A percentile compares a stretch with the other conserved stretches of the same genome.
Evolutionary conservation across 64 coral and sea anemone species (phyloP).

Genomic region (Cladopsammia gracilis): DNA sequence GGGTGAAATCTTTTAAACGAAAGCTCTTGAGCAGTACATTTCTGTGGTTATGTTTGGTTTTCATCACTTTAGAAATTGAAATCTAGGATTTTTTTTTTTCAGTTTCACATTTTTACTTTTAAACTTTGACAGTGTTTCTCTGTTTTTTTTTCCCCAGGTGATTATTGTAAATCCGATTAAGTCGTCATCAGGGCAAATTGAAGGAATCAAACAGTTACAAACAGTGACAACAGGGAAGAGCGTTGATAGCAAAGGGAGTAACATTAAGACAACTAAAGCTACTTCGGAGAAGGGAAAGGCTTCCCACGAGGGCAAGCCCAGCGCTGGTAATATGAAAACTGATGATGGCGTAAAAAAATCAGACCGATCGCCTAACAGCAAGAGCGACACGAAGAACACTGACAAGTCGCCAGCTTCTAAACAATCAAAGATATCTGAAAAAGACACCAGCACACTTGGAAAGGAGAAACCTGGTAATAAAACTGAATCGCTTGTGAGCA

Average conservation of each 20-base stretch:
- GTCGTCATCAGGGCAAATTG: background rate
- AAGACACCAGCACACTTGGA: background rate
- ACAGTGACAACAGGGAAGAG: background rate
- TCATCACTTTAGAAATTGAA: background rate
- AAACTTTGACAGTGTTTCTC: background rate
- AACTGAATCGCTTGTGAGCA: background rate
- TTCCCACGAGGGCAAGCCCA: background rate
- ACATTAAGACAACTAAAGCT: background rate
- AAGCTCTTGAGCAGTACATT: no score
- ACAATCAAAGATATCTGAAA: background rate
- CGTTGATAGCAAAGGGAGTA: background rate
- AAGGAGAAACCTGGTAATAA: background rate
- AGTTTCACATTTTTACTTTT: background rate
- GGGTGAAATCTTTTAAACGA: no score
- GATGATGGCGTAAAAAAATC: background rate
- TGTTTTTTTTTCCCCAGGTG: background rate
- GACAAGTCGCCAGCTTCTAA: background rate
- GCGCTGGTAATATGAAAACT: background rate
- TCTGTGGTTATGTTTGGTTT: background rate
- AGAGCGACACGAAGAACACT: background rate
- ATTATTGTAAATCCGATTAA: constrained; percentile 38
- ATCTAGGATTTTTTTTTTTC: background rate
- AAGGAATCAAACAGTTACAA: background rate
- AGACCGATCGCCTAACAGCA: background rate
- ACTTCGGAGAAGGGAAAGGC: background rate